Conservation (phyloP, 35 echinoderm and acorn worm species). For the Diadema setosum region DNA sequence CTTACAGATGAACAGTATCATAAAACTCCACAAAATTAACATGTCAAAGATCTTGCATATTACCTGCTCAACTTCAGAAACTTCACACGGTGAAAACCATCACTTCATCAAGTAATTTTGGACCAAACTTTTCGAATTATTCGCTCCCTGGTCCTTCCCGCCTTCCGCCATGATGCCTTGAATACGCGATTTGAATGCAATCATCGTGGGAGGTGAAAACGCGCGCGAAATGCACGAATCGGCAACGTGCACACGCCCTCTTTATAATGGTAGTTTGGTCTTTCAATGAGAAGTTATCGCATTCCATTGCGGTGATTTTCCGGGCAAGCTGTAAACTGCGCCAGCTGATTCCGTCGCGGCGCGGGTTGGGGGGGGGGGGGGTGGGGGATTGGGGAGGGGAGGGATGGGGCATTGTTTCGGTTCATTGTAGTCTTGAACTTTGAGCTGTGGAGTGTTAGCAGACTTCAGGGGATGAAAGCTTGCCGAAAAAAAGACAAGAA, state of each 20-base stretch:
- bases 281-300: not conserved
- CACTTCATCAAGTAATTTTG: not conserved
- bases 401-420: too few species aligned
- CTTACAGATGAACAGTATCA: not conserved
- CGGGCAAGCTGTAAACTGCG: not conserved
- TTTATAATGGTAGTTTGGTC: not conserved
- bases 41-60: not conserved
- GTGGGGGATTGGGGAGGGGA: too few species aligned
- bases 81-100: not conserved
- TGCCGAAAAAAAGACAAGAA: too few species aligned
- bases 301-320: conserved; percentile 20
- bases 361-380: too few species aligned
- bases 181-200: conserved; percentile 15
- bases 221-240: conserved; percentile 32
- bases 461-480: too few species aligned
- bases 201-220: conserved; percentile 15
- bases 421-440: too few species aligned
- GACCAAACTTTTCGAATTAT: conserved; percentile 12
- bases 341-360: too few species aligned
- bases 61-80: not conserved
- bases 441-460: too few species aligned
- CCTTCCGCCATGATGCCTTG: conserved; percentile 24
- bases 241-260: conserved; percentile 18
- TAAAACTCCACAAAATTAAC: not conserved
- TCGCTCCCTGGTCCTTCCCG: not conserved